Evolutionary conservation across 2,888 invertebrate genomes (phyloP), one percentile per base, ranked within the genome.

Genomic region (Bimastos eiseni): DNA sequence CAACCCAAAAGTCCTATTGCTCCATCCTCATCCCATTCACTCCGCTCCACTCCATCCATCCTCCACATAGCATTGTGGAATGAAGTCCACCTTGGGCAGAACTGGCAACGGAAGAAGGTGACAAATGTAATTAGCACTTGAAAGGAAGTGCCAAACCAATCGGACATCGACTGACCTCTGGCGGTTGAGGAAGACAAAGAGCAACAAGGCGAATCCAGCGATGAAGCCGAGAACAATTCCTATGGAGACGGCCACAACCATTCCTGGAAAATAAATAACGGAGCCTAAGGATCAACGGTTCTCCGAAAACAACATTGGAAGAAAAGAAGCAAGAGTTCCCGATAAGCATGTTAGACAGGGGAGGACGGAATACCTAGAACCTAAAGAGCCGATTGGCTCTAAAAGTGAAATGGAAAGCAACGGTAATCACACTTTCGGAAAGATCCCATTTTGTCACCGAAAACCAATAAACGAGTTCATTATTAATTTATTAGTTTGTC

Each of bases 151-250:
- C 70, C n/a, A 70, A 70, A 70, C 30, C n/a, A 70, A 70, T 70
- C 70, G 70, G 70, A 70, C 70, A n/a, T 70, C 34, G 21, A 86
- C 86, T 86, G 86, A 86, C 86, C 86, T 86, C 86, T 86, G 86
- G 34, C 86, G 86, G 37, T 86, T 30, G 36, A 86, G 86, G 24
- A 86, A 86, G 86, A 86, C 86, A 17, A 86, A 34, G 36, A 86
- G 24, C 17, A 86, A 11, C 86, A 86, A 36, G 34, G 86, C 86
- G 37, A 86, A 86, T 86, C 86, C 86, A 24, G 86, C 37, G 36
- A 86, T 86, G 86, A 86, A 86, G n/a, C 86, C 86, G 36, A 86
- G 86, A 1, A 86, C 86, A 37, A 86, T 37, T 19, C 86, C 86
- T 3, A 37, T 33, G 36, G 86, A 36, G 37, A 86, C 24, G 4